Evolutionary conservation across 1,140 invertebrate genomes (phyloP).

Genomic region (Pogonomyrmex californicus): DNA sequence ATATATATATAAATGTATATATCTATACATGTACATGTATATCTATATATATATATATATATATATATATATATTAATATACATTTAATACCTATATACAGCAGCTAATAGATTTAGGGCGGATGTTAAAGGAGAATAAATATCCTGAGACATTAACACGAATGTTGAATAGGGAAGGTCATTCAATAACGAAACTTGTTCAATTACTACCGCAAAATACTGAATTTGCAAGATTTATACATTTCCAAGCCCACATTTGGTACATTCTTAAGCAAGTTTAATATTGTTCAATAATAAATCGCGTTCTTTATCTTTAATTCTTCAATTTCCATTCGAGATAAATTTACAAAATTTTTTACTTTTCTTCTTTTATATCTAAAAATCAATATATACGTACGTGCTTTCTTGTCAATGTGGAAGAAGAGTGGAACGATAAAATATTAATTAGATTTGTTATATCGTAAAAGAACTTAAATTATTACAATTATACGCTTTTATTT

Average conservation of each 20-base stretch:
- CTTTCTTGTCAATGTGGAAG: too few relatives aligned
- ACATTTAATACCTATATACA: slow-evolving; percentile 79
- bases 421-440: not conserved
- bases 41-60: slow-evolving; percentile 61
- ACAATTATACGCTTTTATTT: not conserved
- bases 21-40: not conserved
- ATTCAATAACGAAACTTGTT: slow-evolving; percentile 22
- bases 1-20: slow-evolving; percentile 65
- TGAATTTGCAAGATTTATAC: not conserved
- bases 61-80: slow-evolving; percentile 24
- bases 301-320: not conserved
- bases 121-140: slow-evolving; percentile 61
- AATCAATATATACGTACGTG: not conserved
- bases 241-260: not conserved
- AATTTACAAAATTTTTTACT: not conserved
- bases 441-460: not conserved
- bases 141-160: slow-evolving; percentile 79
- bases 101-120: slow-evolving; percentile 55
- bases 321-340: not conserved
- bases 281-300: not conserved
- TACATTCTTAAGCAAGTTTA: not conserved
- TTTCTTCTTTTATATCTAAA: not conserved
- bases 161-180: slow-evolving; percentile 66
- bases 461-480: not conserved
- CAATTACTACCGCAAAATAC: slow-evolving; percentile 21